Percentiles rank a stretch among this genome's conserved stretches.
phyloP scores from a whole-genome alignment of 2,888 invertebrate genomes.

The Orchesellides sinensis region DNA sequence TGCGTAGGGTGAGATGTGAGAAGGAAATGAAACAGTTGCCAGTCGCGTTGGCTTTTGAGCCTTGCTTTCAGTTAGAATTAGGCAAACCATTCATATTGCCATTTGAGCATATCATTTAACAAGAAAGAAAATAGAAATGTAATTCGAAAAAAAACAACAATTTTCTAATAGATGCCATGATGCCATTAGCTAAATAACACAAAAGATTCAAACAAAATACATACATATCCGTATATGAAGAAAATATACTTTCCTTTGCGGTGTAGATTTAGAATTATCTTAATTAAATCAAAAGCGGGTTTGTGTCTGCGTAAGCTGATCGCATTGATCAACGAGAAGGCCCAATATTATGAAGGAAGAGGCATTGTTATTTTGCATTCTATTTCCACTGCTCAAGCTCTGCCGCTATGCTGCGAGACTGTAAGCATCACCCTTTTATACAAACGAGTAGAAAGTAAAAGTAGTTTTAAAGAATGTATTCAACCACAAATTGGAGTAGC shows the following conservation, averaged over 20 bases:
- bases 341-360: too few species aligned
- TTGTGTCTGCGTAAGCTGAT: slow-evolving; percentile 5
- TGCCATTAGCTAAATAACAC: background rate
- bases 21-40: too few species aligned
- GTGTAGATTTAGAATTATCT: slow-evolving; percentile 11
- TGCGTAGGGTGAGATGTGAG: too few species aligned
- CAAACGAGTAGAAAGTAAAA: background rate
- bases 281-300: slow-evolving; percentile 35
- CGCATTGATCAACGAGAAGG: background rate
- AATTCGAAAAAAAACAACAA: background rate
- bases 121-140: too few species aligned
- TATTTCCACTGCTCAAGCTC: background rate
- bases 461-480: too few species aligned
- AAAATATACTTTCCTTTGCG: background rate
- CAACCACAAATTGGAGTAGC: too few species aligned
- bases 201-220: background rate
- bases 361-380: too few species aligned
- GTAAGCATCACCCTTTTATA: background rate
- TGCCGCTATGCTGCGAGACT: background rate
- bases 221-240: background rate
- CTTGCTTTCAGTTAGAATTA: too few species aligned
- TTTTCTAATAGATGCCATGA: background rate
- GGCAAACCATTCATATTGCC: too few species aligned
- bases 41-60: too few species aligned
- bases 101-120: too few species aligned